These are phyloP conservation scores for Lomographa bimaculata DNA, from an alignment of 2,888 invertebrate species.

Conservation along the genomic window DNA sequence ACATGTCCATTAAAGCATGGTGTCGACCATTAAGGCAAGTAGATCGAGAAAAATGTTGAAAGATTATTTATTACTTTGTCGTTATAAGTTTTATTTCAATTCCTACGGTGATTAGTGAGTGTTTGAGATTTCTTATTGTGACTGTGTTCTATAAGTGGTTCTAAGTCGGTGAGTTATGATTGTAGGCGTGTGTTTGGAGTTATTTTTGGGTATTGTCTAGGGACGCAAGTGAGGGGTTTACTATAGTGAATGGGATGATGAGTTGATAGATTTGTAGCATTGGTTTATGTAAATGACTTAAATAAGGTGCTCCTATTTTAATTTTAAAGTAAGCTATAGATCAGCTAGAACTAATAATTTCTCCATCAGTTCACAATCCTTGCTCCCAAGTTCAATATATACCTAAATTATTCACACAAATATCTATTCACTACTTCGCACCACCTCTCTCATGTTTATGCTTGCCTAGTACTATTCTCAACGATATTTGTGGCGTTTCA, in stretches of 20 bases:
- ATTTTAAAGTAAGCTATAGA: too few species aligned
- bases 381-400: too few species aligned
- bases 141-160: slow-evolving; percentile 5
- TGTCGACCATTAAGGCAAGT: slow-evolving; percentile 44
- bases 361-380: too few species aligned
- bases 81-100: slow-evolving; percentile 3
- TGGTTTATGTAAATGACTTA: slow-evolving; percentile 7
- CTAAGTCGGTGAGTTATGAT: neutral
- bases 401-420: too few species aligned
- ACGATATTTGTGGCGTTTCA: too few species aligned
- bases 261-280: slow-evolving; percentile 21
- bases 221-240: slow-evolving; percentile 29
- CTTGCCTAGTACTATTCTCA: too few species aligned
- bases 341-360: too few species aligned
- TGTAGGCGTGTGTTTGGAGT: slow-evolving; percentile 27
- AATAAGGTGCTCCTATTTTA: too few species aligned
- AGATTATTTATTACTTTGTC: slow-evolving; percentile 6
- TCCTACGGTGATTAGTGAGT: neutral
- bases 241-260: slow-evolving; percentile 9
- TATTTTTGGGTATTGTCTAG: slow-evolving; percentile 56
- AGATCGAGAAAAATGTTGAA: slow-evolving; percentile 12
- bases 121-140: neutral
- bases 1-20: slow-evolving; percentile 62
- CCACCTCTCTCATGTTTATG: too few species aligned
- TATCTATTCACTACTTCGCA: too few species aligned